Conservation (phyloP, 2,113 vertebrate genomes). For the Cavia porcellus region DNA sequence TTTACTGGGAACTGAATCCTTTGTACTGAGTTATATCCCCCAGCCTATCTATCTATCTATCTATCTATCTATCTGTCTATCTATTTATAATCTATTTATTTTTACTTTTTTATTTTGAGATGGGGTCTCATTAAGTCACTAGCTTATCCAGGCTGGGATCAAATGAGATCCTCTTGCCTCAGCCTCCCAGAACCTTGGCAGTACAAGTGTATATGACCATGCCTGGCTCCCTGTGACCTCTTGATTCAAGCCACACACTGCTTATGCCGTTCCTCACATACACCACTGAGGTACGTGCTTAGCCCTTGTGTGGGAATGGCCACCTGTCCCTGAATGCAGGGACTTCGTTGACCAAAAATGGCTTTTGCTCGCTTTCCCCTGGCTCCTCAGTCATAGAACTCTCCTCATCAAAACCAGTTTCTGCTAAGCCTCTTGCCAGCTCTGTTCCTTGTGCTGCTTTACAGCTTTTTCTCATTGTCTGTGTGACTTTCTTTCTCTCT, state of each 20-base stretch:
- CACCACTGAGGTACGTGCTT: neutral
- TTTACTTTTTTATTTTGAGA: neutral
- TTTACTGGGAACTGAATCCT: neutral
- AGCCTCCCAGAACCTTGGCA: neutral
- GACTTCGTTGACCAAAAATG: neutral
- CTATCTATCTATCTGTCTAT: too few species aligned
- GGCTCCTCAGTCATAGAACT: neutral
- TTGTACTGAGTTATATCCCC: neutral
- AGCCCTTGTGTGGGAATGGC: neutral
- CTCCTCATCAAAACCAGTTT: neutral
- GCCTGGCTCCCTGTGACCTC: neutral
- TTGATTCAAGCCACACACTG: neutral
- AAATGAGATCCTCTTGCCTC: neutral
- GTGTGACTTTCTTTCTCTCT: neutral
- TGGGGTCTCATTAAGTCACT: neutral
- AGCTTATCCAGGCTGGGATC: neutral
- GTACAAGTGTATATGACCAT: too few species aligned
- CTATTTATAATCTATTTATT: neutral
- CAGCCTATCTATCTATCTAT: neutral
- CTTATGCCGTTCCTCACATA: neutral
- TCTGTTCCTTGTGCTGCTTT: neutral
- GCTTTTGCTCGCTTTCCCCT: neutral
- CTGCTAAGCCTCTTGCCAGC: neutral
- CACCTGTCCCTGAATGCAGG: too few species aligned
- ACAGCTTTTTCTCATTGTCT: neutral